phyloP scores from a whole-genome alignment of 2,797 vertebrate genomes.

The Aldrovandia affinis region DNA sequence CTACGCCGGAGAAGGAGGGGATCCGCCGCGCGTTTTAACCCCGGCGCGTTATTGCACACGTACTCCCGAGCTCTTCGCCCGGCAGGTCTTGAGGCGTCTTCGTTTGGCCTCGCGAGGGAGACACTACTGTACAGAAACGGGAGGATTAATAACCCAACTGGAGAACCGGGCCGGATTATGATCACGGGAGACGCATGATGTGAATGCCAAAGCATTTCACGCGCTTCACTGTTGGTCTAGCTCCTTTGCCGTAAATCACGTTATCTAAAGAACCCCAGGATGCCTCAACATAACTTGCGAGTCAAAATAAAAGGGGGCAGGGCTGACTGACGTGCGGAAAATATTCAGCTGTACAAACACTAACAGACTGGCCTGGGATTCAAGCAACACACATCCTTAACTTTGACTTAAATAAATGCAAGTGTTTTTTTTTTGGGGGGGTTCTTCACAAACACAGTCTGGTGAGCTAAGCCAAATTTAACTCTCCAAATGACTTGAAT shows the following conservation, averaged over 20 bases:
- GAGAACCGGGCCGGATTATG: neutral
- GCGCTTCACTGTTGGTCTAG: constrained; percentile 51
- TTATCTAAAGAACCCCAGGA: neutral
- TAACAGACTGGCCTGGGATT: neutral
- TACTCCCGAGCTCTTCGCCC: constrained; percentile 43
- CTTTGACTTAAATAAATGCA: neutral
- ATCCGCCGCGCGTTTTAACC: constrained; percentile 54
- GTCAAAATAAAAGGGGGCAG: constrained; percentile 64
- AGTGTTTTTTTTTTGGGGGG: neutral
- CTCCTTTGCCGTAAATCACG: constrained; percentile 50
- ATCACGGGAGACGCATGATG: constrained; percentile 12
- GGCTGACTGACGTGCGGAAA: constrained; percentile 52
- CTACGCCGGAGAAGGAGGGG: constrained; percentile 38
- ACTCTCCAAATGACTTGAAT: neutral
- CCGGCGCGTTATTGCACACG: constrained; percentile 54
- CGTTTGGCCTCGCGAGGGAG: constrained; percentile 31
- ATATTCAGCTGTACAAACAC: constrained; percentile 23
- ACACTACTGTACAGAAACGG: neutral
- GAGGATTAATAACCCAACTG: neutral
- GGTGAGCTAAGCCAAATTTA: neutral
- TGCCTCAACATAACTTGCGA: neutral
- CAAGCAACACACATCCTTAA: neutral
- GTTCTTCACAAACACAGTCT: neutral
- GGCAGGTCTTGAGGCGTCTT: constrained; percentile 58
- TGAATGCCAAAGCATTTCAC: constrained; percentile 20